Percentiles rank a stretch among this genome's conserved stretches.
Conservation (phyloP, 1,140 invertebrate genomes). For the Hestina assimilis region DNA sequence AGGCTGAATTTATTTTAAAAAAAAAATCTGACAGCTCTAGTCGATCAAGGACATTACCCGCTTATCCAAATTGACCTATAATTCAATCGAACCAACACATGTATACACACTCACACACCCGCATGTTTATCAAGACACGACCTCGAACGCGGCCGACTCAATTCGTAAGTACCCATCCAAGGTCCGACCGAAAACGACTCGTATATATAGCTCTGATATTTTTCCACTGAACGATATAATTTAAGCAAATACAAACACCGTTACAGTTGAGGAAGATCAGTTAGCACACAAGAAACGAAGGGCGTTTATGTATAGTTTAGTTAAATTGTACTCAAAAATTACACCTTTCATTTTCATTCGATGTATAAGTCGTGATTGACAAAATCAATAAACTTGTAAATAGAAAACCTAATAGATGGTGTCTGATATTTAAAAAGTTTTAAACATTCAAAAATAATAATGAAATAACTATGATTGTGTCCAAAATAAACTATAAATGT, state of each 20-base stretch:
- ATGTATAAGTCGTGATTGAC: too few species aligned
- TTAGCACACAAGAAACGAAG: slow-evolving; percentile 7
- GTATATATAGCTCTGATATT: slow-evolving; percentile 37
- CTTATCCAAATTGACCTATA: slow-evolving; percentile 39
- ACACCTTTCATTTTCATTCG: too few species aligned
- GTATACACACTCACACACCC: slow-evolving; percentile 17
- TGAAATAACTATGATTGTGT: too few species aligned
- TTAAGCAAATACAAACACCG: slow-evolving; percentile 15
- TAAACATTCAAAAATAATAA: too few species aligned
- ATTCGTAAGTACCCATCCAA: slow-evolving; percentile 55
- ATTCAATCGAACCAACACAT: slow-evolving; percentile 37
- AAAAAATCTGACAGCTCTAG: not conserved
- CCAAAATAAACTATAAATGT: too few species aligned
- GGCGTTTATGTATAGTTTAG: not conserved
- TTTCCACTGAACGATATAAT: slow-evolving; percentile 25
- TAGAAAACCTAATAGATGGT: too few species aligned
- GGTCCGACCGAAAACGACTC: slow-evolving; percentile 40
- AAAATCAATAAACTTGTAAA: too few species aligned
- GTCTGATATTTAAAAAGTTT: too few species aligned
- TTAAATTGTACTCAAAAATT: too few species aligned
- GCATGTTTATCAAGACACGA: slow-evolving; percentile 36
- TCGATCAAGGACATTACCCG: slow-evolving; percentile 31
- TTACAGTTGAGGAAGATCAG: slow-evolving; percentile 40
- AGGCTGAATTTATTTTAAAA: slow-evolving; percentile 2
- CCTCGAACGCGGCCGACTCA: slow-evolving; percentile 52